phyloP scores from a whole-genome alignment of 1,140 invertebrate genomes.

The Drosophila pectinifera region DNA sequence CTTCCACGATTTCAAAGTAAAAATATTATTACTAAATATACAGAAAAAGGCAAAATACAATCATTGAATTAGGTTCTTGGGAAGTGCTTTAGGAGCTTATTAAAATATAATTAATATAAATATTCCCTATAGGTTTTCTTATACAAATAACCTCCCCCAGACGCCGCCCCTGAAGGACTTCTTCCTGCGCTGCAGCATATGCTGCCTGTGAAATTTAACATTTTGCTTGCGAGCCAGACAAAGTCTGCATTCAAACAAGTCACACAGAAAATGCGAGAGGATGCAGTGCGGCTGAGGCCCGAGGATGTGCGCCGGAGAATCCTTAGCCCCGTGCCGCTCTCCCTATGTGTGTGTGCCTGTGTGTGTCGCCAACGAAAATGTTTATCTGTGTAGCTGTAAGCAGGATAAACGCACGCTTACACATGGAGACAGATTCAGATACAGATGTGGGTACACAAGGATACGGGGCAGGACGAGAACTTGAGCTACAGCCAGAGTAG shows the following conservation, averaged over 20 bases:
- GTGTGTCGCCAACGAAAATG: slow-evolving; percentile 60
- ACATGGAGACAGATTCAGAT: slow-evolving; percentile 14
- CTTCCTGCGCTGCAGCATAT: slow-evolving; percentile 46
- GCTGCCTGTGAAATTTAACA: slow-evolving; percentile 46
- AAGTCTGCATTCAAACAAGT: slow-evolving; percentile 68
- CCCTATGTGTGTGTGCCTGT: slow-evolving; percentile 28
- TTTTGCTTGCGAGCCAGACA: slow-evolving; percentile 54
- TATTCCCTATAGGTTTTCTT: no score
- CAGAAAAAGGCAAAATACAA: no score
- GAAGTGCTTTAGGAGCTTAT: no score
- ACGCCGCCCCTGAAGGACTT: not conserved
- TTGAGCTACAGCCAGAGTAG: slow-evolving; percentile 65
- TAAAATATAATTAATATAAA: not conserved
- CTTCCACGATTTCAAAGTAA: no score
- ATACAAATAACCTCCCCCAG: slow-evolving; percentile 8
- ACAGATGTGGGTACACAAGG: no score
- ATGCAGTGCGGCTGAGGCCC: slow-evolving; percentile 1
- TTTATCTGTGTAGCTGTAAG: slow-evolving; percentile 78
- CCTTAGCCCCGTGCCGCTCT: slow-evolving; percentile 2
- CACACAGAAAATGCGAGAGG: slow-evolving; percentile 39
- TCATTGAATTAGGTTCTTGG: no score
- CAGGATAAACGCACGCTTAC: slow-evolving; percentile 62
- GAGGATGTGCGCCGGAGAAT: slow-evolving; percentile 25
- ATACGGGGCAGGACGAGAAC: slow-evolving; percentile 14
- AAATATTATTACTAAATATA: no score